phyloP scores from a whole-genome alignment of 1,140 invertebrate genomes.

The Diploscapter pachys region DNA sequence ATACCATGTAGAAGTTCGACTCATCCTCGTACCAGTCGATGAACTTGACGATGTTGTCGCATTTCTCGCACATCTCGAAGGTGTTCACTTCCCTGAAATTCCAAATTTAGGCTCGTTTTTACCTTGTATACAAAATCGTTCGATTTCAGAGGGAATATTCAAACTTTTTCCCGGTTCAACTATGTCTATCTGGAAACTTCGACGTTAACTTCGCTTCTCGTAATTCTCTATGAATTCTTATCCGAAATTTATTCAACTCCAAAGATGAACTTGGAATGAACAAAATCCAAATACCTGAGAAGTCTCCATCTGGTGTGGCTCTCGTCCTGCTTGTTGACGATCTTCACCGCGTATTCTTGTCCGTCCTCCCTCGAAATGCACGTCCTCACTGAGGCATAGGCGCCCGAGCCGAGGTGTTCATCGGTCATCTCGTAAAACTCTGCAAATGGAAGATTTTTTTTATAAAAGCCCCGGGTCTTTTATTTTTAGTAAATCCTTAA shows the following conservation, averaged over 20 bases:
- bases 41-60: conserved; percentile 93
- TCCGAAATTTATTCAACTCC: background rate
- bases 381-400: conserved; percentile 90
- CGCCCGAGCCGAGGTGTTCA: conserved; percentile 88
- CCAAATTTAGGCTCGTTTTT: no score
- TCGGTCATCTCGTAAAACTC: conserved; percentile 91
- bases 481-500: no score
- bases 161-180: conserved; percentile 38
- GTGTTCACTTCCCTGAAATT: conserved; percentile 79
- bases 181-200: background rate
- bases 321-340: conserved; percentile 89
- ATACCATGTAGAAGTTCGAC: conserved; percentile 82
- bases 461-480: no score
- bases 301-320: conserved; percentile 75
- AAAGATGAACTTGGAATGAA: no score
- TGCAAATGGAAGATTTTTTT: conserved; percentile 63
- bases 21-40: conserved; percentile 58
- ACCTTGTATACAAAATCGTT: no score
- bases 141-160: conserved; percentile 74
- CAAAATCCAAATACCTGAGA: background rate
- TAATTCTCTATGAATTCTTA: background rate
- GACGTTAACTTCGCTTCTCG: background rate
- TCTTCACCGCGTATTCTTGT: conserved; percentile 89
- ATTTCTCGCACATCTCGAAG: conserved; percentile 92
- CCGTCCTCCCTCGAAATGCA: conserved; percentile 84